Base-by-base conservation (phyloP, 2,888 invertebrate genomes). In the Punctoribates punctum region DNA sequence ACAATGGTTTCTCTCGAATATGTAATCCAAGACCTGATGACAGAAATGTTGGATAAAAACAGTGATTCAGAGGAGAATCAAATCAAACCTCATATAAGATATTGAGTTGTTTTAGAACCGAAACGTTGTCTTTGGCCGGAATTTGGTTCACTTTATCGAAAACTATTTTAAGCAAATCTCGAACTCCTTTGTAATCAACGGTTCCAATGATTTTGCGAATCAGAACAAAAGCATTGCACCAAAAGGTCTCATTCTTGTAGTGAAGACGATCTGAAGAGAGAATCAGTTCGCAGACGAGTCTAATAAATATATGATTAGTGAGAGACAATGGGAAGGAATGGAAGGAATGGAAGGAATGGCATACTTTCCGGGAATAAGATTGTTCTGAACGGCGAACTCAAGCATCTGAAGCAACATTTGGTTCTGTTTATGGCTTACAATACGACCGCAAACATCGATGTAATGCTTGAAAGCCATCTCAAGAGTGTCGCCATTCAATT, bases 1-100 rank as follows among this genome's bases (percentile, higher is more conserved):
- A 82, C 95, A 95, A 27, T 93, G 91, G 84, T 94, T 92, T 51
- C 96, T 87, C 83, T 97, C 93, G 86, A 96, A 93, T 82, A 97
- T 94, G 81, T 92, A 91, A 79, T 91, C 89, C 78, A 96, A 89
- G 0, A 96, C 90, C 83, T 84, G 79, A 46, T 76, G 51, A 38
- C 73, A 34, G 0, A 65, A 34, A 73, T 57, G 13, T 20, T 29
- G 62, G 77, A 23, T 54, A 38, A 72, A 25, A 17, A 73, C 23
- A 54, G 20, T 46, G 38, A 73, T 51, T 42, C 13, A 11, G 27
- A 65, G 15, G 54, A 62, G 9, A 54, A 77, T n/a, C 51, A 2
- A n/a, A 2, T 57, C 25, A 25, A 8, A 57, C 57, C 25, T 57
- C n/a, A 57, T 92, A 89, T 42, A 96, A 86, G 9, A 91, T 91